Percentiles rank a stretch among this genome's conserved stretches.
Conservation (phyloP, 2,797 vertebrate species). For the Pangasius djambal region DNA sequence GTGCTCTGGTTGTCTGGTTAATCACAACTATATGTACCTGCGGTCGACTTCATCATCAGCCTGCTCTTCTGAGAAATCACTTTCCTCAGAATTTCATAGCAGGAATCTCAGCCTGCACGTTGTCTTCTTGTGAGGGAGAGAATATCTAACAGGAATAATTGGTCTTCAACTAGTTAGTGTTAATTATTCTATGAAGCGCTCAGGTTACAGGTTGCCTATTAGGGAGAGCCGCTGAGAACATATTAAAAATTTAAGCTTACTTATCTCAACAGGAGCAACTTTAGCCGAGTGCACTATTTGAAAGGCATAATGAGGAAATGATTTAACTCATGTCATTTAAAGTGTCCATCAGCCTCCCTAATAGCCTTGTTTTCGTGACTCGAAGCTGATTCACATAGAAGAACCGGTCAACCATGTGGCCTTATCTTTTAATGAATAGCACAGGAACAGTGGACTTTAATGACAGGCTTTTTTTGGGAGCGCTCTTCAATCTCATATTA, state of each 20-base stretch:
- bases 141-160: slow-evolving; percentile 54
- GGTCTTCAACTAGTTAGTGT: slow-evolving; percentile 55
- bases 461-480: slow-evolving; percentile 6
- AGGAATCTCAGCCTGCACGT: slow-evolving; percentile 28
- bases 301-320: slow-evolving; percentile 63
- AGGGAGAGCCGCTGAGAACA: slow-evolving; percentile 52
- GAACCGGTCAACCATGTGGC: slow-evolving; percentile 56
- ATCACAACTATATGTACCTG: slow-evolving; percentile 31
- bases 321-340: slow-evolving; percentile 66
- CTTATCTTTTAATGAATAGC: slow-evolving; percentile 56
- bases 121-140: slow-evolving; percentile 10
- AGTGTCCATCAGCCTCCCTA: slow-evolving; percentile 66
- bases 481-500: not conserved
- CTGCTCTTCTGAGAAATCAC: slow-evolving; percentile 32
- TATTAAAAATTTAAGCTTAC: slow-evolving; percentile 62
- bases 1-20: slow-evolving; percentile 32
- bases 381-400: slow-evolving; percentile 58
- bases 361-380: slow-evolving; percentile 68
- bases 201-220: slow-evolving; percentile 54
- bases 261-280: slow-evolving; percentile 59
- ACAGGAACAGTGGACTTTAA: slow-evolving; percentile 25
- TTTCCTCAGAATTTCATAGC: slow-evolving; percentile 32
- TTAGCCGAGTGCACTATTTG: slow-evolving; percentile 56
- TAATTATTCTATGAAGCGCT: slow-evolving; percentile 56
- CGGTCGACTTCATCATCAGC: slow-evolving; percentile 24